Evolutionary conservation across 2,113 vertebrate genomes (phyloP).

Genomic region (Axis porcinus): DNA sequence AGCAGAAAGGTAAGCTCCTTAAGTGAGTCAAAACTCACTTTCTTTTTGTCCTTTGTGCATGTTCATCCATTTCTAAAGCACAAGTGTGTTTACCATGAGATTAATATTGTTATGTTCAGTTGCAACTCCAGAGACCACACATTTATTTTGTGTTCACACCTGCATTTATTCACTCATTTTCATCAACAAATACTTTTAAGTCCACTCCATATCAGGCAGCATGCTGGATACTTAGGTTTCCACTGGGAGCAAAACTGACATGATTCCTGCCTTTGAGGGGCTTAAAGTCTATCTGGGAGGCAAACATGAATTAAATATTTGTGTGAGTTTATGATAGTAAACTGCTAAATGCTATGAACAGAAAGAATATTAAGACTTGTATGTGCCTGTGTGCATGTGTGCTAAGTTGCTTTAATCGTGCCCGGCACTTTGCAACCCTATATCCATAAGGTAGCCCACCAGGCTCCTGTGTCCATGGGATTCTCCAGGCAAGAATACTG

Average conservation of each 20-base stretch:
- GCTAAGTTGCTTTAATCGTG: not conserved
- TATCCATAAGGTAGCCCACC: not conserved
- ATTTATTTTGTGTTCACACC: not conserved
- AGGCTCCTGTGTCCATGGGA: not conserved
- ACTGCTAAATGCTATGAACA: not conserved
- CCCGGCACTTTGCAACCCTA: not conserved
- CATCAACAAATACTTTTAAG: not conserved
- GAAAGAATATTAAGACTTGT: not conserved
- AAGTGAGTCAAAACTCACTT: not conserved
- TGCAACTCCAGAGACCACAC: not conserved
- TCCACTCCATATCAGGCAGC: not conserved
- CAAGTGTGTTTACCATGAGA: accelerated
- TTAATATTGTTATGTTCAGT: not conserved
- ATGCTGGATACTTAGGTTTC: not conserved
- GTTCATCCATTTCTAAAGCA: not conserved
- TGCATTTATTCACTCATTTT: not conserved
- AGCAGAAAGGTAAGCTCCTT: constrained; percentile 92
- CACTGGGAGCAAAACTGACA: not conserved
- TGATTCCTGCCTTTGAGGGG: not conserved
- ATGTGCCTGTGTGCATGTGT: not conserved
- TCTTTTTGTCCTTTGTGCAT: not conserved
- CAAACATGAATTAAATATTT: not conserved
- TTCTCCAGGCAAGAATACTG: not conserved
- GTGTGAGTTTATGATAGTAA: not conserved
- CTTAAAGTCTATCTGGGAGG: not conserved